phyloP scores from a whole-genome alignment of 2,797 vertebrate genomes.

The Zalophus californianus region DNA sequence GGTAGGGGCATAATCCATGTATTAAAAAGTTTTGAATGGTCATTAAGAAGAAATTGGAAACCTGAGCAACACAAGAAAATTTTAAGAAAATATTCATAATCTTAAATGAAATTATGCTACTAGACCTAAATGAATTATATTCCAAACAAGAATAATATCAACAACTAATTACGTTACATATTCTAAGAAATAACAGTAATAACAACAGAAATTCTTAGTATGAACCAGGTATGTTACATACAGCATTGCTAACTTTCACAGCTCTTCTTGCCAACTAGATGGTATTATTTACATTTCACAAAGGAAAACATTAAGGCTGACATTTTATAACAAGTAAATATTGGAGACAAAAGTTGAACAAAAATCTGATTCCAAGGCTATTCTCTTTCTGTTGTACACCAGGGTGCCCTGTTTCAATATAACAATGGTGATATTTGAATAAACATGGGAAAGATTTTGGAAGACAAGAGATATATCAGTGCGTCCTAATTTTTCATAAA shows the following conservation, averaged over 20 bases:
- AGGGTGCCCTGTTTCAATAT: background rate
- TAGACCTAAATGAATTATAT: background rate
- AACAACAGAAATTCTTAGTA: background rate
- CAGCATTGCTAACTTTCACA: background rate
- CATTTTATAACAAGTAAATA: constrained; percentile 7
- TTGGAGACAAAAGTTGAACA: background rate
- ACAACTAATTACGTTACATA: background rate
- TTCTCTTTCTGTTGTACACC: background rate
- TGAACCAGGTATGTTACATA: background rate
- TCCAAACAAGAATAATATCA: background rate
- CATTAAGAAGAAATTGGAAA: background rate
- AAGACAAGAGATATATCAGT: background rate
- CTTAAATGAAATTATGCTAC: background rate
- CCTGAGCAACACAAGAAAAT: background rate
- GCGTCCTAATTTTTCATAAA: background rate
- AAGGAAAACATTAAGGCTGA: background rate
- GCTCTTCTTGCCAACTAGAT: background rate
- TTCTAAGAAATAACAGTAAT: background rate
- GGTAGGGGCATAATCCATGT: background rate
- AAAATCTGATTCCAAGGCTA: background rate
- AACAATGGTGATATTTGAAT: background rate
- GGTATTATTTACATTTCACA: background rate
- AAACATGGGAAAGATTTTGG: background rate
- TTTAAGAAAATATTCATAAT: background rate
- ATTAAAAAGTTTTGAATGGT: background rate